A percentile compares a stretch with the other conserved stretches of the same genome.
Evolutionary conservation across 2,888 invertebrate genomes (phyloP).

Genomic region (Chymomyza caudatula): DNA sequence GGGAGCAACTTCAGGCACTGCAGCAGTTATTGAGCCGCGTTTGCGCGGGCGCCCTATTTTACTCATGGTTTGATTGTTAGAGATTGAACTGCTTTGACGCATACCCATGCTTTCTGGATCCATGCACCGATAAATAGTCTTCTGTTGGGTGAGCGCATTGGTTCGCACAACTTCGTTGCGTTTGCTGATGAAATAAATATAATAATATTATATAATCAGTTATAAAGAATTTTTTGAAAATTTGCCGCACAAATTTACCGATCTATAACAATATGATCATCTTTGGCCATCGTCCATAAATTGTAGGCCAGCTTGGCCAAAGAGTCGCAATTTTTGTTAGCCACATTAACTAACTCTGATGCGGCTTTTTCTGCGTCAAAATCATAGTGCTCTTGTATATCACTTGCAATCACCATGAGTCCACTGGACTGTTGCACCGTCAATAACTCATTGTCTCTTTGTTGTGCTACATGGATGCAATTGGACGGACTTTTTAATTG

Average conservation of each 20-base stretch:
- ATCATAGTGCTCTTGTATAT: slow-evolving; percentile 27
- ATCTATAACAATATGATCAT: slow-evolving; percentile 75
- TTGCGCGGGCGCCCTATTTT: slow-evolving; percentile 60
- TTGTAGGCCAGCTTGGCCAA: slow-evolving; percentile 72
- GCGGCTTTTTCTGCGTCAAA: slow-evolving; percentile 29
- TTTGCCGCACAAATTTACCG: slow-evolving; percentile 45
- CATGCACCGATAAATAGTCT: slow-evolving; percentile 73
- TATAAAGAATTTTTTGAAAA: not conserved
- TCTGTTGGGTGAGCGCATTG: slow-evolving; percentile 64
- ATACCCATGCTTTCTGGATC: slow-evolving; percentile 69
- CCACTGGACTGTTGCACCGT: not conserved
- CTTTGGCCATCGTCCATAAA: slow-evolving; percentile 67
- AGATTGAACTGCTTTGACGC: slow-evolving; percentile 8
- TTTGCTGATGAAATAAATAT: slow-evolving; percentile 56
- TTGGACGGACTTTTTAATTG: not conserved
- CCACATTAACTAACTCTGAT: slow-evolving; percentile 44
- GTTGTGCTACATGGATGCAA: not conserved
- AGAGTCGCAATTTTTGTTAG: slow-evolving; percentile 59
- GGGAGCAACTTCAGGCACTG: not conserved
- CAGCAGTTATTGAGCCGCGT: slow-evolving; percentile 9
- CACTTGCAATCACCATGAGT: not conserved
- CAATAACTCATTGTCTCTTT: not conserved
- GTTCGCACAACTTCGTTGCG: slow-evolving; percentile 74
- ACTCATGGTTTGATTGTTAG: not conserved
- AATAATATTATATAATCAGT: not conserved